phyloP scores from a whole-genome alignment of 2,113 vertebrate genomes.

The Protobothrops flavoviridis region DNA sequence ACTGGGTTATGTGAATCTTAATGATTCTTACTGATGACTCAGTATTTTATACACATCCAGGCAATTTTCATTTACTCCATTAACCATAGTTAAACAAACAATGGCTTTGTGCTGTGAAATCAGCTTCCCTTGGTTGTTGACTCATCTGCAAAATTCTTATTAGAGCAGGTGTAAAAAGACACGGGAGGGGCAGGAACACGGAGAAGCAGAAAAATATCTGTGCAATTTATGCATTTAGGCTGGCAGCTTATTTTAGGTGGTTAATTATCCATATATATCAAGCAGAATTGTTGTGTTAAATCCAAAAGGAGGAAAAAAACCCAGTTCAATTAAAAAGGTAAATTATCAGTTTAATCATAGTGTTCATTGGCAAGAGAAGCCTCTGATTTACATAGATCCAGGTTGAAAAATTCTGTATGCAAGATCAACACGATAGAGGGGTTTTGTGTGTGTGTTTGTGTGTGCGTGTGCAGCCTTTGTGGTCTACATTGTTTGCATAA shows the following conservation, averaged over 20 bases:
- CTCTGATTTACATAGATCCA: constrained; percentile 63
- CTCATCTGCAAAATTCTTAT: background rate
- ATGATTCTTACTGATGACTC: background rate
- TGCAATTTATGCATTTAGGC: constrained; percentile 62
- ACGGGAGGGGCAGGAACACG: too few relatives aligned
- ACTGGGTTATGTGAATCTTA: background rate
- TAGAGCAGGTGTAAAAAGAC: background rate
- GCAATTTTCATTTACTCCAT: background rate
- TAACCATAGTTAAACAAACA: background rate
- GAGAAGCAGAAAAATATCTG: background rate
- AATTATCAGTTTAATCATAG: constrained; percentile 65
- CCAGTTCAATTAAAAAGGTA: constrained; percentile 67
- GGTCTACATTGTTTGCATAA: constrained; percentile 63
- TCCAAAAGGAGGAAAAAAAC: constrained; percentile 44
- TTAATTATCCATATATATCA: constrained; percentile 66
- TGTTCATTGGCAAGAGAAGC: constrained; percentile 51
- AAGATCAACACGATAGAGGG: constrained; percentile 42
- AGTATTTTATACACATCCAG: background rate
- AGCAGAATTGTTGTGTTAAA: constrained; percentile 63
- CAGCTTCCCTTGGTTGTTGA: background rate
- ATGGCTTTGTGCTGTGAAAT: background rate
- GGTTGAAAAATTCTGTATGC: constrained; percentile 59
- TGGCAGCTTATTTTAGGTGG: constrained; percentile 54
- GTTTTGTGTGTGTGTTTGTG: constrained; percentile 17
- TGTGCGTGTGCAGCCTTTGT: constrained; percentile 35